Evolutionary conservation across 1,140 invertebrate genomes (phyloP).

Genomic region (Anastrepha ludens): DNA sequence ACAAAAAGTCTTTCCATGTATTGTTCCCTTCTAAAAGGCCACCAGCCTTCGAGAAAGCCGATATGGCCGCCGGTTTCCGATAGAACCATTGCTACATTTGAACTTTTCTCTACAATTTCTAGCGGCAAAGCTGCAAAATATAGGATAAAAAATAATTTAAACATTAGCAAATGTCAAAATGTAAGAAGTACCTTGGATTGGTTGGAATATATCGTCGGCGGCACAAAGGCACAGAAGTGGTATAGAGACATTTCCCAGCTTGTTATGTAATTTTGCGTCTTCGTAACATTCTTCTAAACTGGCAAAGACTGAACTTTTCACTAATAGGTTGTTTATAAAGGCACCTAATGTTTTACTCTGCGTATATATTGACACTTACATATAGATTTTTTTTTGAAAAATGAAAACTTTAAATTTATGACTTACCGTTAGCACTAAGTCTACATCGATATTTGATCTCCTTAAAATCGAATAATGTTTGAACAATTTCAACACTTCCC

Average conservation of each 20-base stretch:
- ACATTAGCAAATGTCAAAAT: neutral
- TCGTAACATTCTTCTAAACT: neutral
- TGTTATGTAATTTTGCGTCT: conserved; percentile 72
- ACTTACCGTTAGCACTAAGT: neutral
- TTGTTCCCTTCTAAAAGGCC: conserved; percentile 76
- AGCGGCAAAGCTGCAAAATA: conserved; percentile 79
- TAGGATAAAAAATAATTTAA: neutral
- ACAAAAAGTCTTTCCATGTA: conserved; percentile 80
- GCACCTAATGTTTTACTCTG: neutral
- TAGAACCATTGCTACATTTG: conserved; percentile 82
- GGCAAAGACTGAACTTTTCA: neutral
- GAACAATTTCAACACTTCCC: neutral
- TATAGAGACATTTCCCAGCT: conserved; percentile 80
- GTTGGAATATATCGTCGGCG: conserved; percentile 88
- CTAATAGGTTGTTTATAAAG: neutral
- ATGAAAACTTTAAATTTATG: neutral
- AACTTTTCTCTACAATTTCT: conserved; percentile 77
- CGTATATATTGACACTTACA: neutral
- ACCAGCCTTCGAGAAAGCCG: conserved; percentile 86
- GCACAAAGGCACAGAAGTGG: conserved; percentile 85
- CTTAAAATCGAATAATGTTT: neutral
- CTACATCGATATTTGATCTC: neutral
- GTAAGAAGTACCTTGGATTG: conserved; percentile 66
- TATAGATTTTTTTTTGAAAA: neutral
- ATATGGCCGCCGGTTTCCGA: conserved; percentile 88